Conservation (phyloP, 1,140 invertebrate genomes). For the Panonychus citri region DNA sequence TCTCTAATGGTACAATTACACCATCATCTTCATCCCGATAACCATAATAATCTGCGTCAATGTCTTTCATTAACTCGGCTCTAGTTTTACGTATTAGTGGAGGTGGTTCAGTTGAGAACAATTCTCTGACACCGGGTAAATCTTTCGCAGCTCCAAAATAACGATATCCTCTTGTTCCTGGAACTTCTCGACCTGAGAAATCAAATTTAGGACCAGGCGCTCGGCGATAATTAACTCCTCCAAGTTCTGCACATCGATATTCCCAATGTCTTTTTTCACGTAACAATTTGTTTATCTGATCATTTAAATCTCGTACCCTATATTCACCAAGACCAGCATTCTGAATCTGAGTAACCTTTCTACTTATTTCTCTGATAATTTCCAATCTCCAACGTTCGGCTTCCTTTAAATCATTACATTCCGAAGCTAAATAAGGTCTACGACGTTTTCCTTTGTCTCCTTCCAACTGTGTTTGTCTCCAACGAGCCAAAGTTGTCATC, state of each 20-base stretch:
- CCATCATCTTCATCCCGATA: slow-evolving; percentile 97
- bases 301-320: slow-evolving; percentile 87
- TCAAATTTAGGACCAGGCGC: slow-evolving; percentile 65
- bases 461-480: slow-evolving; percentile 73
- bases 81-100: slow-evolving; percentile 66
- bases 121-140: slow-evolving; percentile 81
- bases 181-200: slow-evolving; percentile 85
- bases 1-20: slow-evolving; percentile 64
- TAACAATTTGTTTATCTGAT: slow-evolving; percentile 96
- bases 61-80: slow-evolving; percentile 89
- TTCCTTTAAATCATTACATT: slow-evolving; percentile 65
- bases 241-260: slow-evolving; percentile 74
- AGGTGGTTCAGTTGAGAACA: slow-evolving; percentile 88
- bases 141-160: slow-evolving; percentile 99
- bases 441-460: slow-evolving; percentile 50
- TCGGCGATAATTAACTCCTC: slow-evolving; percentile 64
- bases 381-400: slow-evolving; percentile 87
- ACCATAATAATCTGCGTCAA: slow-evolving; percentile 96
- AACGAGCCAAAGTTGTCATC: slow-evolving; percentile 78
- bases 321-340: slow-evolving; percentile 96
- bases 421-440: slow-evolving; percentile 72
- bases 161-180: slow-evolving; percentile 92
- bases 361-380: slow-evolving; percentile 86
- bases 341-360: slow-evolving; percentile 98
- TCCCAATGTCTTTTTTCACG: slow-evolving; percentile 91